A percentile compares a stretch with the other conserved stretches of the same genome.
Evolutionary conservation across 2,113 vertebrate genomes (phyloP).

Genomic region (Zeus faber): DNA sequence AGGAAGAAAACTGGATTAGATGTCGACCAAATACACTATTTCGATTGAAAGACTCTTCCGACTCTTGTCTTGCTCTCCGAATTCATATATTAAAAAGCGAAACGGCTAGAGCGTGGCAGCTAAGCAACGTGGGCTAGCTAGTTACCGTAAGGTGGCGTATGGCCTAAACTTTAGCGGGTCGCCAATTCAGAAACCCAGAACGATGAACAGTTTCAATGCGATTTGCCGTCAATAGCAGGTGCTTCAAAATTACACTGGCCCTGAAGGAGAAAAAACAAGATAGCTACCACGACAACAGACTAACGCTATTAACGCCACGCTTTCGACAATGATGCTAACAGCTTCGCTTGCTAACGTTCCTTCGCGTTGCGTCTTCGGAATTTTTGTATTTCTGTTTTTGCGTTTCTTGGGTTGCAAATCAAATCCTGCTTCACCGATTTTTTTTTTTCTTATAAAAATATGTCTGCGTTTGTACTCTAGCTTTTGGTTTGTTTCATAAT

Average conservation of each 20-base stretch:
- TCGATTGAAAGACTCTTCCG: not conserved
- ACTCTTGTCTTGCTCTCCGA: not conserved
- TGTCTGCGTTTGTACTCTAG: slow-evolving; percentile 74
- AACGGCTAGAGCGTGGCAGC: not conserved
- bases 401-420: slow-evolving; percentile 63
- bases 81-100: not conserved
- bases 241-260: not conserved
- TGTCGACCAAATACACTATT: not conserved
- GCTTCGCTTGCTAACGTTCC: slow-evolving; percentile 43
- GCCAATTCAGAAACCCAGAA: slow-evolving; percentile 1
- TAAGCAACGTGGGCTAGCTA: slow-evolving; percentile 57
- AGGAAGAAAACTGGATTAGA: not conserved
- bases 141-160: slow-evolving; percentile 43
- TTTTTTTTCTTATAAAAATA: slow-evolving; percentile 73
- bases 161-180: slow-evolving; percentile 41
- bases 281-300: slow-evolving; percentile 11
- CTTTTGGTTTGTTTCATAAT: slow-evolving; percentile 82
- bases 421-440: slow-evolving; percentile 82
- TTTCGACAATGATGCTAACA: slow-evolving; percentile 58
- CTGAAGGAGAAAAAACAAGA: not conserved
- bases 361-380: slow-evolving; percentile 45
- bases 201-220: not conserved
- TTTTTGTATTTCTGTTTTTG: slow-evolving; percentile 48
- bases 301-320: slow-evolving; percentile 46
- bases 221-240: not conserved